Base-by-base conservation (phyloP, 2,113 vertebrate species). In the Chaenocephalus aceratus region DNA sequence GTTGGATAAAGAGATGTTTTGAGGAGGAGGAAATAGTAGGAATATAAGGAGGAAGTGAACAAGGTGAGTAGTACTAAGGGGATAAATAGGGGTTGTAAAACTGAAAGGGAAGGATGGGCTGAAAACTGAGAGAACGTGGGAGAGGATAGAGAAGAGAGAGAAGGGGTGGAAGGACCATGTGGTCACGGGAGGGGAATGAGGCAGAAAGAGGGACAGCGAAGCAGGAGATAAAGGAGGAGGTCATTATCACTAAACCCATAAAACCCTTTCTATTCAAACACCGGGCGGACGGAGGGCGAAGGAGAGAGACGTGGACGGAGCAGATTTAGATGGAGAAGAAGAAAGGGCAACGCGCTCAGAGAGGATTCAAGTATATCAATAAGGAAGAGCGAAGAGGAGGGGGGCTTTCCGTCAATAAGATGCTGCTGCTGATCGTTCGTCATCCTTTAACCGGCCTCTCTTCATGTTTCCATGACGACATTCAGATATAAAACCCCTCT, bases 281-380 rank as follows among this genome's bases (percentile, higher is more conserved):
- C 23, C 0, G 13, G 58, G 67, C 21, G 11, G 36, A n/a, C 1
- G 1, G 53, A 70, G 54, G 68, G 44, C 21, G 7, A 21, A 41
- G 61, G 44, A 52, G 70, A n/a, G 30, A 51, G 0, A 23, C 52
- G 48, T n/a, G 7, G 4, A 51, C 53, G 45, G 8, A 26, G 72
- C 51, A 46, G 62, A 41, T 41, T 41, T 41, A 41, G 41, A 5
- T 49, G 26, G 53, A 77, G 46, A 63, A 69, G 56, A 76, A 69
- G 56, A 76, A 75, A 82, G 53, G 34, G 52, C 26, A 4, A 18
- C 52, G 71, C 72, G 65, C 69, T 72, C 71, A 53, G 45, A 15
- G 57, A 82, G 75, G 72, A 82, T 80, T 60, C 54, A 41, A 85
- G 18, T 77, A 85, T 48, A 82, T 85, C 82, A 77, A 76, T 72